Evolutionary conservation across 2,888 invertebrate species (phyloP), one percentile per base, ranked within the genome.

Genomic region (Labia minor): DNA sequence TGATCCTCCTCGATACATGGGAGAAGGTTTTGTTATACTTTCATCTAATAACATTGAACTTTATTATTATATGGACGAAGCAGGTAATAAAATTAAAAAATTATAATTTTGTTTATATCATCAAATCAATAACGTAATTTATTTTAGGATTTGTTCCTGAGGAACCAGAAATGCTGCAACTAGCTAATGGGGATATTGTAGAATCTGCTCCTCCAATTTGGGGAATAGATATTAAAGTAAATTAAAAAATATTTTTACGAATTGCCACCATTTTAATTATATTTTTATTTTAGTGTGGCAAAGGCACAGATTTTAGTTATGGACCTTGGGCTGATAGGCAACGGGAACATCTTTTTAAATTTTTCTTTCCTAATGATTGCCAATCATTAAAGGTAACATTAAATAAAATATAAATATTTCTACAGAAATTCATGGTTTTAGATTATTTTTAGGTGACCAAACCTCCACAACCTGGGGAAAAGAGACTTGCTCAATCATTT

Each of bases 281-380:
- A 20, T 65, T 8, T 19, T 64, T 67, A 49, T 71, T 73, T 16
- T 69, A 78, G 77, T 93, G 95, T 76, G 92, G 95, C 0, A 95
- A 95, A 79, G 95, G 93, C 70, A 93, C 92, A 1, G 93, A 95
- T 75, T 92, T 99, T 73, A 96, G 95, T 77, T 99, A 98, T 75
- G 98, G 98, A 0, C 98, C 98, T 0, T 99, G 98, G 98, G 98
- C 97, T 1, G 98, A 99, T 76, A 84, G 96, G 65, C 98, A 99
- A 77, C 85, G 98, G 70, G 96, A 96, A 76, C 88, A 92, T 78
- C 81, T 99, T 33, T 97, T 93, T 79, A 92, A 88, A 78, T 95
- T 97, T 78, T 99, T 99, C 80, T 97, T 92, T 76, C 98, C 95
- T 6, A 87, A 90, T 70, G 89, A 92, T 76, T 92, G 88, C 78